Percentiles rank a stretch among this genome's conserved stretches.
Conservation (phyloP, 2,113 vertebrate genomes). For the Psephotus haematonotus region DNA sequence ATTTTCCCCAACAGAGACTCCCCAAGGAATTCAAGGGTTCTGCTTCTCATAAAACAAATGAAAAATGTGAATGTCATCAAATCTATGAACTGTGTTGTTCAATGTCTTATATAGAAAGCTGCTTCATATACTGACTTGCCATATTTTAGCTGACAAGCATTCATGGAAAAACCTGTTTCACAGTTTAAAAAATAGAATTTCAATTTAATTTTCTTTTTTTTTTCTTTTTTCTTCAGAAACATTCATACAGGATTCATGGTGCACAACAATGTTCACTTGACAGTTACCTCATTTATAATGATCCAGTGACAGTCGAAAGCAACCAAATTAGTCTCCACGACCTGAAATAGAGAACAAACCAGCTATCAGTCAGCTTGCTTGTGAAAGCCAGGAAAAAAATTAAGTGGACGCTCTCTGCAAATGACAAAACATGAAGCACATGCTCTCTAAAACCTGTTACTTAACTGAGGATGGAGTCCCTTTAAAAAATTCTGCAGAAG, state of each 20-base stretch:
- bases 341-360: conserved; percentile 84
- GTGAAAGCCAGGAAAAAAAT: conserved; percentile 16
- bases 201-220: neutral
- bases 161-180: neutral
- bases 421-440: neutral
- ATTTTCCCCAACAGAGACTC: neutral
- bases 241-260: neutral
- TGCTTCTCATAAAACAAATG: neutral
- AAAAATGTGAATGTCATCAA: neutral
- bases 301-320: conserved; percentile 99
- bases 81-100: neutral
- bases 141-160: neutral
- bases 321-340: conserved; percentile 98
- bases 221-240: neutral
- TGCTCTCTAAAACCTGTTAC: neutral
- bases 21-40: neutral
- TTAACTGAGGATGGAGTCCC: conserved; percentile 15
- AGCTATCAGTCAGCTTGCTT: conserved; percentile 66
- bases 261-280: conserved; percentile 3
- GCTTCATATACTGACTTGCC: neutral
- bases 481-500: neutral
- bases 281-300: conserved; percentile 97
- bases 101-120: neutral
- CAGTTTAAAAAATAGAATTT: neutral
- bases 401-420: conserved; percentile 1